These are phyloP conservation scores for Hydrophis major DNA, from an alignment of 2,797 vertebrate genomes.

Conservation along the genomic window DNA sequence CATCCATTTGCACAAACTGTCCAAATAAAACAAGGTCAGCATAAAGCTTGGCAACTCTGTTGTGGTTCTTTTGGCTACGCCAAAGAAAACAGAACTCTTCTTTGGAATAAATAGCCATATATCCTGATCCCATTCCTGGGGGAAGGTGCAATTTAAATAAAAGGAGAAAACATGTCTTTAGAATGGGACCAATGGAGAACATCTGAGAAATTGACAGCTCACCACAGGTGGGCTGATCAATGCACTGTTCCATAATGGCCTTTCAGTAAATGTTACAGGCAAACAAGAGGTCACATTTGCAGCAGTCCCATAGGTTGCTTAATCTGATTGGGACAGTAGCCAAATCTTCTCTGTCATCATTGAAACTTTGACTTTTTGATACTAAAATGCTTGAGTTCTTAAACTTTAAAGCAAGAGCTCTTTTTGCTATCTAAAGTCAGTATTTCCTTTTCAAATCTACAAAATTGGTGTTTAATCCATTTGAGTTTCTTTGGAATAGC, in stretches of 20 bases:
- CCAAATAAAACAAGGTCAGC: neutral
- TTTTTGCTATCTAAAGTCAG: neutral
- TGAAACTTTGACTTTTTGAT: neutral
- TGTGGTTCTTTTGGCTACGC: neutral
- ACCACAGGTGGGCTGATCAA: slow-evolving; percentile 20
- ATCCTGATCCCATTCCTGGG: neutral
- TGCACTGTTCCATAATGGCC: slow-evolving; percentile 20
- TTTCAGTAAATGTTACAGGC: slow-evolving; percentile 36
- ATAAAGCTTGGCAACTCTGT: neutral
- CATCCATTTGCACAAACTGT: neutral
- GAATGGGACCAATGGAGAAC: neutral
- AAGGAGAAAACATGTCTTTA: neutral
- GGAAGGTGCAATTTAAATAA: neutral
- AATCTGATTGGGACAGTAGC: slow-evolving; percentile 20
- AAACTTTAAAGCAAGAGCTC: neutral
- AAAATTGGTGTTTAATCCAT: neutral
- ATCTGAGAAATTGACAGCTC: slow-evolving; percentile 7
- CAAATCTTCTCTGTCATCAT: slow-evolving; percentile 10
- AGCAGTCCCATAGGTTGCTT: slow-evolving; percentile 2
- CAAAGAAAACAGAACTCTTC: neutral
- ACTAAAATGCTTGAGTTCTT: slow-evolving; percentile 12
- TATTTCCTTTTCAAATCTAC: neutral
- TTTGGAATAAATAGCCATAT: neutral
- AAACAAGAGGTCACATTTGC: slow-evolving; percentile 25
- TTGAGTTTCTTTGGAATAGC: neutral